These are phyloP conservation scores for Drosophila kokeensis DNA, from an alignment of 2,888 invertebrate species.

Conservation along the genomic window DNA sequence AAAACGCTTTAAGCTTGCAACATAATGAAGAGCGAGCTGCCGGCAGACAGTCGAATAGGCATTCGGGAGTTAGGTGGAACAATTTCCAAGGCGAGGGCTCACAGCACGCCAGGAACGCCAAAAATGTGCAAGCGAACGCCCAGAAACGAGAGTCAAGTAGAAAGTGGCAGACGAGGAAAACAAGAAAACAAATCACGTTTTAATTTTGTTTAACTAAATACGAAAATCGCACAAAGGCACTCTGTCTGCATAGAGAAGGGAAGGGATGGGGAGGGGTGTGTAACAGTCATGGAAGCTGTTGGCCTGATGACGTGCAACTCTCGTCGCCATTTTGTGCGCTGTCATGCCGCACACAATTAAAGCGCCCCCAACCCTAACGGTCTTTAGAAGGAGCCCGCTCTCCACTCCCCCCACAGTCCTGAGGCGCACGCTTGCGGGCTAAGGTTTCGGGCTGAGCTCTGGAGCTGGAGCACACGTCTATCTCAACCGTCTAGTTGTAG, in stretches of 20 bases:
- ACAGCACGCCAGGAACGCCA: constrained; percentile 50
- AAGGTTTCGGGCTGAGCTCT: constrained; percentile 50
- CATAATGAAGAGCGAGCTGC: constrained; percentile 67
- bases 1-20: constrained; percentile 67
- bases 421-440: not conserved
- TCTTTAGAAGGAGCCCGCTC: constrained; percentile 26
- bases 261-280: not conserved
- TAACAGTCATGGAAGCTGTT: constrained; percentile 17
- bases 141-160: constrained; percentile 40
- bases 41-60: constrained; percentile 24
- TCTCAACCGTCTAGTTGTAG: constrained; percentile 77
- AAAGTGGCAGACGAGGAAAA: constrained; percentile 69
- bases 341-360: constrained; percentile 81
- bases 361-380: constrained; percentile 61
- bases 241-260: constrained; percentile 3
- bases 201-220: constrained; percentile 84
- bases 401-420: not conserved
- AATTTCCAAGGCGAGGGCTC: constrained; percentile 1
- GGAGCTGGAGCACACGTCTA: constrained; percentile 72
- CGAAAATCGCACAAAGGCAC: constrained; percentile 74
- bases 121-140: constrained; percentile 64
- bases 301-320: constrained; percentile 78
- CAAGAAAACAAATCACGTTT: constrained; percentile 84
- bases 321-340: constrained; percentile 78
- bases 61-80: constrained; percentile 13